A percentile compares a stretch with the other conserved stretches of the same genome.
phyloP scores from a whole-genome alignment of 2,797 vertebrate species.

The Neomorphus geoffroyi region DNA sequence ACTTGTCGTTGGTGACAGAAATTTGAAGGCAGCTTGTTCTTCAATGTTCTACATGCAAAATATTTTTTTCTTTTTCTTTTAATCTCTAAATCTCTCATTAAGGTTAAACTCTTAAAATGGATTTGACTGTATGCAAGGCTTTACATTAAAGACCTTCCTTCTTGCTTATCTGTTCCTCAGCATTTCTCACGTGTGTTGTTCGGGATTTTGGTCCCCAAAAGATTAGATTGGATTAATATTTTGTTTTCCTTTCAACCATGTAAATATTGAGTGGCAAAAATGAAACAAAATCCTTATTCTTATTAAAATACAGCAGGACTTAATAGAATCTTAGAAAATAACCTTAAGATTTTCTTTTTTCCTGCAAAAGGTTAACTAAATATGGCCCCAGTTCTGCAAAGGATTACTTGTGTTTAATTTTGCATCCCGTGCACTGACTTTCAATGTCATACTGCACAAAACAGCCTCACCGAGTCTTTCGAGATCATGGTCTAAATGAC shows the following conservation, averaged over 20 bases:
- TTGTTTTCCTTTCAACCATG: constrained; percentile 60
- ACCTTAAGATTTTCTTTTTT: background rate
- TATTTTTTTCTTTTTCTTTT: background rate
- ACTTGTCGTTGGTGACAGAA: constrained; percentile 24
- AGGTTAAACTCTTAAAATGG: background rate
- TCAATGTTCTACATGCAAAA: constrained; percentile 14
- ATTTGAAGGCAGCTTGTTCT: constrained; percentile 51
- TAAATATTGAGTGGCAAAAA: constrained; percentile 57
- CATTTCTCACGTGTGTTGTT: constrained; percentile 25
- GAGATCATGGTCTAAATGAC: background rate
- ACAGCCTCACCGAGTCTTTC: fast-evolving
- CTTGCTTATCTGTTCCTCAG: constrained; percentile 26
- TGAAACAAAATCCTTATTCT: constrained; percentile 47
- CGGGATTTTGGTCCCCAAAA: constrained; percentile 51
- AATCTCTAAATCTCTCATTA: constrained; percentile 21
- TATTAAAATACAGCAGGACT: constrained; percentile 47
- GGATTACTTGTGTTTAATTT: constrained; percentile 62
- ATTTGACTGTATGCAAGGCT: background rate
- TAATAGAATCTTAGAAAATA: constrained; percentile 51
- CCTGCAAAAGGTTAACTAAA: constrained; percentile 54
- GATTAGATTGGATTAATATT: constrained; percentile 60
- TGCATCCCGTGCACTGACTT: background rate
- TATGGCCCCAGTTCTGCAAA: constrained; percentile 43
- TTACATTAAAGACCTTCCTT: background rate
- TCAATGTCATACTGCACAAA: background rate